Conservation (phyloP, 2,797 vertebrate genomes). For the Mus caroli region DNA sequence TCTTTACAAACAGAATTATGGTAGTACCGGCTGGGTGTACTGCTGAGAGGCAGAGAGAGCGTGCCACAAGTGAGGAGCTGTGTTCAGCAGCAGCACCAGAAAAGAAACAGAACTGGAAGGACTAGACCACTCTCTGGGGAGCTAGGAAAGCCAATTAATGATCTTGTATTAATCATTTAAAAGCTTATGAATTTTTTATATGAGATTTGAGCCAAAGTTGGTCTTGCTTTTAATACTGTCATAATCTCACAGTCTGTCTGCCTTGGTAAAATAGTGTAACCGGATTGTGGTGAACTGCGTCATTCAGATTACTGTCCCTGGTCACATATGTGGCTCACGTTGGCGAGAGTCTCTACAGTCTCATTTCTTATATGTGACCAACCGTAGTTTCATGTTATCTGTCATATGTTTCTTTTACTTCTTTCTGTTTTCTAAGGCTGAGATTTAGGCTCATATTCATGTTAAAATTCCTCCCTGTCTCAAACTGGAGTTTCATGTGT, state of each 20-base stretch:
- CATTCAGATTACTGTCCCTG: background rate
- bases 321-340: background rate
- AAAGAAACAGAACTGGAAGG: background rate
- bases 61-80: background rate
- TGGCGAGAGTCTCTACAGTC: background rate
- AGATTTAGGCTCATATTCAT: background rate
- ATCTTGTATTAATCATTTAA: constrained; percentile 18
- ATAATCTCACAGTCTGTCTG: background rate
- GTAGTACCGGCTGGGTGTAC: no score
- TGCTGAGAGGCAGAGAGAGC: background rate
- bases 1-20: background rate
- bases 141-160: background rate
- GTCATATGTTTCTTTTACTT: background rate
- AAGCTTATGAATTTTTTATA: constrained; percentile 10
- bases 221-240: constrained; percentile 52
- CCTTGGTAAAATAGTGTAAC: constrained; percentile 10
- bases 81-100: background rate
- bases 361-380: background rate
- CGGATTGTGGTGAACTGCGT: constrained; percentile 28
- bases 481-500: background rate
- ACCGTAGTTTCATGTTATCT: background rate
- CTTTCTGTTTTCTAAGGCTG: background rate
- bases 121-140: background rate
- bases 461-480: background rate
- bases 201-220: constrained; percentile 2